phyloP scores from a whole-genome alignment of 2,797 vertebrate genomes.

The Choloepus didactylus region DNA sequence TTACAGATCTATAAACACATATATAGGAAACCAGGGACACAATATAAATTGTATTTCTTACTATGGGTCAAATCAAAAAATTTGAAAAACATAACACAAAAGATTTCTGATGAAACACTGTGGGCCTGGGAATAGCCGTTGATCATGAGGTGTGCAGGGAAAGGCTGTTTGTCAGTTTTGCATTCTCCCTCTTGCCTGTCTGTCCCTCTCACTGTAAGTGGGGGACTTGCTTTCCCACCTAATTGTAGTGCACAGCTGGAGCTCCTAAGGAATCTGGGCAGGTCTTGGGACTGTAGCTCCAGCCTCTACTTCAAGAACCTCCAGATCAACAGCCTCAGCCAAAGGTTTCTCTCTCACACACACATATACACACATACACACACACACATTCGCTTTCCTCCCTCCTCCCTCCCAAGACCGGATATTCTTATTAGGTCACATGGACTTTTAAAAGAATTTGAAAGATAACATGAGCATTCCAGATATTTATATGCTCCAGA shows the following conservation, averaged over 20 bases:
- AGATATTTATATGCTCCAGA: neutral
- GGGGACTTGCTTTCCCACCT: neutral
- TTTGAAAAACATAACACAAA: neutral
- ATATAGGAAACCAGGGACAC: neutral
- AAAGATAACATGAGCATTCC: constrained; percentile 31
- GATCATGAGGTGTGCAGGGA: neutral
- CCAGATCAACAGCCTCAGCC: neutral
- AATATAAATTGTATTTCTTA: constrained; percentile 44
- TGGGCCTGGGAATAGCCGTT: constrained; percentile 4
- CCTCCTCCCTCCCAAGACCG: neutral
- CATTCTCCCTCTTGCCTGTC: neutral
- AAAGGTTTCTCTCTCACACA: neutral
- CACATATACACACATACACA: no score
- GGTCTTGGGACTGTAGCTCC: neutral
- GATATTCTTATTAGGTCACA: neutral
- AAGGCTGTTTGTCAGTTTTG: neutral
- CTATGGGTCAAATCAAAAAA: neutral
- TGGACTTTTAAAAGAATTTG: constrained; percentile 27
- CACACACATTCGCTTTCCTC: neutral
- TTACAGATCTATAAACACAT: neutral
- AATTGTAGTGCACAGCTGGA: neutral
- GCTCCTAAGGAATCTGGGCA: neutral
- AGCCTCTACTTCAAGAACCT: neutral
- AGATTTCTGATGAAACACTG: neutral
- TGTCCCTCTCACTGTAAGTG: neutral